Conservation (phyloP, 1,140 invertebrate genomes). For the Cotesia glomerata region DNA sequence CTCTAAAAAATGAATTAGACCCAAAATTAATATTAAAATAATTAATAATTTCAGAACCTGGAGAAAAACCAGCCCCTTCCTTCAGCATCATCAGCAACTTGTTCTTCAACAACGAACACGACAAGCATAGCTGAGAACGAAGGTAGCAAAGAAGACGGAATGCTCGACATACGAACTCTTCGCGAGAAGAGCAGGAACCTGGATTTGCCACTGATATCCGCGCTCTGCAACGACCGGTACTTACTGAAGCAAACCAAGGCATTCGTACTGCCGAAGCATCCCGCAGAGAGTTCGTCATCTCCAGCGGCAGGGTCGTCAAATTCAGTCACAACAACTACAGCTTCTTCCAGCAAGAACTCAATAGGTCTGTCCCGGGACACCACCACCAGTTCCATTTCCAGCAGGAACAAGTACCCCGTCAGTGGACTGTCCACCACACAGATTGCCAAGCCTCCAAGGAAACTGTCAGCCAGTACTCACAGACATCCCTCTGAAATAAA, state of each 20-base stretch:
- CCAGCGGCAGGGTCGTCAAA: conserved; percentile 40
- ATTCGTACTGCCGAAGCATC: conserved; percentile 76
- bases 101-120: conserved; percentile 36
- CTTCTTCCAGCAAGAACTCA: conserved; percentile 31
- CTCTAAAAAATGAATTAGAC: no score
- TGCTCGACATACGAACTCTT: conserved; percentile 80
- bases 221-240: conserved; percentile 86
- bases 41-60: conserved; percentile 46
- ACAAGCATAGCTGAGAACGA: conserved; percentile 31
- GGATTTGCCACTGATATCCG: conserved; percentile 86
- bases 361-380: conserved; percentile 42
- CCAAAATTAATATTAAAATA: conserved; percentile 6
- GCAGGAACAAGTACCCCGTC: conserved; percentile 67
- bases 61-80: conserved; percentile 59
- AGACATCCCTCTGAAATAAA: conserved; percentile 67
- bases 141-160: conserved; percentile 53
- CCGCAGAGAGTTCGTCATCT: conserved; percentile 37
- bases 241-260: conserved; percentile 85
- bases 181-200: conserved; percentile 86
- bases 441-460: conserved; percentile 66
- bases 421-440: conserved; percentile 68
- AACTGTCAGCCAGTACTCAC: conserved; percentile 64
- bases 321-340: not conserved
- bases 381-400: conserved; percentile 45
- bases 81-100: conserved; percentile 40